phyloP scores from a whole-genome alignment of 2,888 invertebrate species.

The Parnassius smintheus region DNA sequence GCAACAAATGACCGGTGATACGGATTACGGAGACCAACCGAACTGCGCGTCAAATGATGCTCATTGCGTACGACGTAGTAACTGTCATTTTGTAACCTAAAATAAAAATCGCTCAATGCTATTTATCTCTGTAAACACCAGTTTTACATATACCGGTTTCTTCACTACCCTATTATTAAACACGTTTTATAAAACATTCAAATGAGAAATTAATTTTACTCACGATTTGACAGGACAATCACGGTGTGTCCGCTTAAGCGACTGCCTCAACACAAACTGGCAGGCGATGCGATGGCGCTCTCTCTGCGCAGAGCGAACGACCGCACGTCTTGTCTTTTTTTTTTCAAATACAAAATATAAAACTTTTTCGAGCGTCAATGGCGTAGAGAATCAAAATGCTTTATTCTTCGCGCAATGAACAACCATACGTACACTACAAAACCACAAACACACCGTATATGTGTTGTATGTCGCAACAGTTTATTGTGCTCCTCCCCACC shows the following conservation, averaged over 20 bases:
- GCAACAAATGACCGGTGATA: slow-evolving; percentile 69
- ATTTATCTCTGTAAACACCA: slow-evolving; percentile 27
- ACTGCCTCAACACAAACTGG: slow-evolving; percentile 63
- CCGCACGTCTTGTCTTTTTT: slow-evolving; percentile 42
- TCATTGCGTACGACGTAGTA: slow-evolving; percentile 67
- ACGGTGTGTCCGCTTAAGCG: slow-evolving; percentile 53
- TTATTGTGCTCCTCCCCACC: slow-evolving; percentile 60
- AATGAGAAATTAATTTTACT: slow-evolving; percentile 45
- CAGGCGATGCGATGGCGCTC: slow-evolving; percentile 46
- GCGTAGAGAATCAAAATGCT: slow-evolving; percentile 24
- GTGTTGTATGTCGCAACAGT: slow-evolving; percentile 50
- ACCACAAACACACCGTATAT: slow-evolving; percentile 29
- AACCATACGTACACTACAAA: slow-evolving; percentile 22
- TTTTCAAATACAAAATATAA: slow-evolving; percentile 53
- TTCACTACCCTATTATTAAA: slow-evolving; percentile 29
- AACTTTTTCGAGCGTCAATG: slow-evolving; percentile 27
- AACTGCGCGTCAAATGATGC: slow-evolving; percentile 61
- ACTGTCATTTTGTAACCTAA: slow-evolving; percentile 62
- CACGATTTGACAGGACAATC: slow-evolving; percentile 47
- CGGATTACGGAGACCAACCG: slow-evolving; percentile 38
- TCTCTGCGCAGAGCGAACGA: slow-evolving; percentile 43
- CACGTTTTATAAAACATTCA: slow-evolving; percentile 50
- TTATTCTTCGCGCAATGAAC: slow-evolving; percentile 7
- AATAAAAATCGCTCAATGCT: slow-evolving; percentile 35
- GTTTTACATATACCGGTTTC: slow-evolving; percentile 33